Evolutionary conservation across 1,140 invertebrate genomes (phyloP).

Genomic region (Drosophila saltans): DNA sequence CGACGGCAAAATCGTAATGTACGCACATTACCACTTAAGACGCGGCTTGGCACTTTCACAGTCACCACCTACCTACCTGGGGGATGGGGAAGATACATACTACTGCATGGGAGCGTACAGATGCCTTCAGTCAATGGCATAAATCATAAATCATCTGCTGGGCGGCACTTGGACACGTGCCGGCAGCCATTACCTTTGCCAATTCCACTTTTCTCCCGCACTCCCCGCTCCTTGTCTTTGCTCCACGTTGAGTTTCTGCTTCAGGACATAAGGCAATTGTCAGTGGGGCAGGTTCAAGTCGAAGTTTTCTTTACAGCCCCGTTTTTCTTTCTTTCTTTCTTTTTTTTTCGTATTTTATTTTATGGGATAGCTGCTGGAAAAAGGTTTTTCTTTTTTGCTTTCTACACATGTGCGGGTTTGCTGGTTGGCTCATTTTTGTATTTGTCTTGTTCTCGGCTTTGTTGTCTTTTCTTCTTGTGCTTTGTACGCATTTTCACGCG

Average conservation of each 20-base stretch:
- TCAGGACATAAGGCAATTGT: slow-evolving; percentile 70
- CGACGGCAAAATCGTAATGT: slow-evolving; percentile 38
- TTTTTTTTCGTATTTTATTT: slow-evolving; percentile 27
- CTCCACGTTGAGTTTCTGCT: neutral
- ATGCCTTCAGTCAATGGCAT: slow-evolving; percentile 75
- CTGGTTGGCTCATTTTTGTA: slow-evolving; percentile 25
- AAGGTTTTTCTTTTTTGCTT: slow-evolving; percentile 13
- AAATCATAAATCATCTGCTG: slow-evolving; percentile 70
- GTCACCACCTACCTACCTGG: slow-evolving; percentile 1
- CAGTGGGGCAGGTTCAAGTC: slow-evolving; percentile 76
- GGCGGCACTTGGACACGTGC: slow-evolving; percentile 74
- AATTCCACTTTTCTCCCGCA: slow-evolving; percentile 1
- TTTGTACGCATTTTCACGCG: slow-evolving; percentile 76
- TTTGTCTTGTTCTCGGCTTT: slow-evolving; percentile 7
- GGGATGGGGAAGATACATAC: slow-evolving; percentile 5
- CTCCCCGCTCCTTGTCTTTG: neutral
- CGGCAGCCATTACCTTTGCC: slow-evolving; percentile 56
- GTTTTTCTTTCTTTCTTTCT: neutral
- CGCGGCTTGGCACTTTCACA: slow-evolving; percentile 28
- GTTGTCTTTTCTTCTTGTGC: neutral
- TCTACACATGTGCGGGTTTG: slow-evolving; percentile 56
- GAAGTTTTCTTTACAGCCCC: slow-evolving; percentile 43
- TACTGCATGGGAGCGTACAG: slow-evolving; percentile 44
- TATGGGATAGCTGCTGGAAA: slow-evolving; percentile 19
- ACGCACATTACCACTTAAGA: slow-evolving; percentile 57